A percentile compares a stretch with the other conserved stretches of the same genome.
Evolutionary conservation across 2,113 vertebrate species (phyloP).

Genomic region (Oenanthe oenanthe): DNA sequence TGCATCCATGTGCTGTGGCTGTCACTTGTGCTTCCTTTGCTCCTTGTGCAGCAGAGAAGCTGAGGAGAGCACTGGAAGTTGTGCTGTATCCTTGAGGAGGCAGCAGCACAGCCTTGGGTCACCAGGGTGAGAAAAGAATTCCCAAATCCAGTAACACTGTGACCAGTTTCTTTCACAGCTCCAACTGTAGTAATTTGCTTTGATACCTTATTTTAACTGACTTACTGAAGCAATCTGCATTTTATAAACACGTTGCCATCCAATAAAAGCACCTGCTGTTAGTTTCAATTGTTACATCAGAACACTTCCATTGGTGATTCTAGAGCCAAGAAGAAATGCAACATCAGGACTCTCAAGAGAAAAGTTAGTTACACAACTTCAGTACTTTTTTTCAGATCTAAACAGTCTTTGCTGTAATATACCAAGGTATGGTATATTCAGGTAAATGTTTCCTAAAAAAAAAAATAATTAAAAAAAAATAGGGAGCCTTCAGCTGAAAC

Average conservation of each 20-base stretch:
- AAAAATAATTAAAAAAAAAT: background rate
- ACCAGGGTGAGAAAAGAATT: background rate
- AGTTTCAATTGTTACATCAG: background rate
- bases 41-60: background rate
- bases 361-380: background rate
- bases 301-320: background rate
- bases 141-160: background rate
- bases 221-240: background rate
- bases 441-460: background rate
- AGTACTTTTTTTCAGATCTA: background rate
- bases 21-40: background rate
- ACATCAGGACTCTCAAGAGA: background rate
- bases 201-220: background rate
- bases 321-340: background rate
- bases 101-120: background rate
- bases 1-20: accelerated
- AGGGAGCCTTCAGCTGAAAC: background rate
- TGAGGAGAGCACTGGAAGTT: background rate
- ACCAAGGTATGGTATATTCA: background rate
- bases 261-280: background rate
- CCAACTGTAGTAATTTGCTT: background rate
- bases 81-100: background rate
- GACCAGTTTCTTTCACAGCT: background rate
- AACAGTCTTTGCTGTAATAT: background rate
- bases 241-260: background rate